Base-by-base conservation (phyloP, 53 echinoderm and acorn worm species). In the Arbacia lixula region DNA sequence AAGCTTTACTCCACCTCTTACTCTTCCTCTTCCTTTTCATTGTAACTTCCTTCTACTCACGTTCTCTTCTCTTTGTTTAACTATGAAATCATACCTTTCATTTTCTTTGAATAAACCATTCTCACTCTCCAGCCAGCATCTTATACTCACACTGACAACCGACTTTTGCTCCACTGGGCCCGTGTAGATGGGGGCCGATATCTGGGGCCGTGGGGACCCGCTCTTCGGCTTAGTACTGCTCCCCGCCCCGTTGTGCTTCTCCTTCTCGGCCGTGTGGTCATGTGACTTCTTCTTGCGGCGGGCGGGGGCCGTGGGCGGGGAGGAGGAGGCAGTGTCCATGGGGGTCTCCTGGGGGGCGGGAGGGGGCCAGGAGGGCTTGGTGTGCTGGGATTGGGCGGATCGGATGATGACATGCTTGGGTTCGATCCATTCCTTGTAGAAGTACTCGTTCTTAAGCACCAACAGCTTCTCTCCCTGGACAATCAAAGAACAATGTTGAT, bases 391-490 rank as follows among this genome's bases (percentile, higher is more conserved):
- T 5, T 40, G 42, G 0, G 82, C 82, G 3, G 82, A 81, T 20
- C 82, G 17, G 82, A 81, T 81, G 64, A 81, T 63, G 30, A 81
- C 82, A 63, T 81, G 82, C 49, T 81, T 81, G 64, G 82, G 82
- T 51, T 81, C 82, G 37, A 81, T 81, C 82, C 82, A 81, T 21
- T 81, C 82, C 10, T 41, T 36, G 34, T 64, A 81, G 62, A 81
- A 63, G 64, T 63, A 81, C 19, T 81, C 82, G 11, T 81, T 63
- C 64, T 81, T 81, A 32, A 81, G 82, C 28, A 81, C 82, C 30
- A 81, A n/a, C 63, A 31, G 46, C 33, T 81, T 81, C 21, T 63
- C 82, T 2, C 64, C 64, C 82, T 81, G 82, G 17, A 27, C 1
- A 20, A 10, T 46, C 14, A 46, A 46, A 46, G 14, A 14, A 46